Evolutionary conservation across 2,113 vertebrate genomes (phyloP).

Genomic region (Pachypanchax playfairii): DNA sequence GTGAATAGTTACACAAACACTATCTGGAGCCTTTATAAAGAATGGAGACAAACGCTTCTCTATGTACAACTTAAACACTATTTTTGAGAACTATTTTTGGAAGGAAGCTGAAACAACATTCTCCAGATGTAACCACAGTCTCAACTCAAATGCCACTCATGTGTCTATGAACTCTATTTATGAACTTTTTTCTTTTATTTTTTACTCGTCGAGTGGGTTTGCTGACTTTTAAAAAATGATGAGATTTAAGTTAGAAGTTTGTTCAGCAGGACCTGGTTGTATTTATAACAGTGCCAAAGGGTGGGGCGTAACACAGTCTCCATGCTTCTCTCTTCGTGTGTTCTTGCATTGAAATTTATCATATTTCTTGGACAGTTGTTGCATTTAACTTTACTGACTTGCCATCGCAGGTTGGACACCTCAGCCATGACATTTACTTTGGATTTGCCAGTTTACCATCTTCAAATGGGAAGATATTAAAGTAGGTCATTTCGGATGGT

Average conservation of each 20-base stretch:
- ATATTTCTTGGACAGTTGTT: conserved; percentile 24
- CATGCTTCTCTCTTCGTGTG: conserved; percentile 45
- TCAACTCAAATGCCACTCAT: conserved; percentile 62
- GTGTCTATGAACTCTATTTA: conserved; percentile 80
- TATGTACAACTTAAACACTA: conserved; percentile 37
- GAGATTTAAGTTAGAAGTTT: conserved; percentile 51
- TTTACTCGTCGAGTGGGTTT: conserved; percentile 71
- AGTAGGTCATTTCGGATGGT: conserved; percentile 24
- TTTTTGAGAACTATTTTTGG: conserved; percentile 43
- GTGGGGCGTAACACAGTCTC: conserved; percentile 58
- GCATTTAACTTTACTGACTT: conserved; percentile 8
- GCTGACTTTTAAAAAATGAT: conserved; percentile 51
- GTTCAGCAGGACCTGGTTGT: conserved; percentile 63
- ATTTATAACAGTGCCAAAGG: conserved; percentile 80
- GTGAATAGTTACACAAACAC: conserved; percentile 44
- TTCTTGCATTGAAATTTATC: conserved; percentile 41
- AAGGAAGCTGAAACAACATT: conserved; percentile 41
- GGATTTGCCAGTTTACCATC: conserved; percentile 22
- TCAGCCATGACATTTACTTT: conserved; percentile 26
- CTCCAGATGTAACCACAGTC: conserved; percentile 42
- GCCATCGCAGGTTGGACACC: conserved; percentile 20
- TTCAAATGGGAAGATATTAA: conserved; percentile 22
- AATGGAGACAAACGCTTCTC: conserved; percentile 51
- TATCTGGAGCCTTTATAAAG: conserved; percentile 43
- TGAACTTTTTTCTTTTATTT: conserved; percentile 64